These are phyloP conservation scores for Bos taurus DNA, from an alignment of 2,113 vertebrate species.

Conservation along the genomic window DNA sequence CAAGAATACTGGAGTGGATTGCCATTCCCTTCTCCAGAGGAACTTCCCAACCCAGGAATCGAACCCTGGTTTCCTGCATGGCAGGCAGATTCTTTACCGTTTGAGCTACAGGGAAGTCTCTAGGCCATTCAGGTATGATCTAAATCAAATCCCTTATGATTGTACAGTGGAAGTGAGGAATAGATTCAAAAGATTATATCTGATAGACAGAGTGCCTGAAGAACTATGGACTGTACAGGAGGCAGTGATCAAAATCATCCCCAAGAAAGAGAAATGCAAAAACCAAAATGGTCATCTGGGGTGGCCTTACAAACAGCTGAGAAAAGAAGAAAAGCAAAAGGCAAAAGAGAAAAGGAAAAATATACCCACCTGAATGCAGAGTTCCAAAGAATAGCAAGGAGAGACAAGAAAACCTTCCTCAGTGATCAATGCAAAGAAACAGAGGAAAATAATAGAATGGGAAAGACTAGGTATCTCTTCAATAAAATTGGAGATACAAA, in stretches of 20 bases:
- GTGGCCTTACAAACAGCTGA: background rate
- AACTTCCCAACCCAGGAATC: too few species aligned
- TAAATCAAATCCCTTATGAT: background rate
- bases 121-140: background rate
- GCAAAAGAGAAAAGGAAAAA: background rate
- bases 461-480: background rate
- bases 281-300: background rate
- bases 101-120: too few species aligned
- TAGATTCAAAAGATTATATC: background rate
- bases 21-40: too few species aligned
- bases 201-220: background rate
- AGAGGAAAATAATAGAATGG: background rate
- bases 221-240: background rate
- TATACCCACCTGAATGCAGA: background rate
- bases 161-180: background rate
- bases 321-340: background rate
- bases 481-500: background rate
- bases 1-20: too few species aligned
- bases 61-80: too few species aligned
- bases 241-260: background rate
- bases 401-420: background rate
- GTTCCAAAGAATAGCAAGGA: background rate
- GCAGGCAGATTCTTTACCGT: too few species aligned
- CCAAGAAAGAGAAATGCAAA: background rate
- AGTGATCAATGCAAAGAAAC: background rate